These are phyloP conservation scores for Gymnoscopelus braueri DNA, from an alignment of 2,797 vertebrate genomes.

Conservation along the genomic window DNA sequence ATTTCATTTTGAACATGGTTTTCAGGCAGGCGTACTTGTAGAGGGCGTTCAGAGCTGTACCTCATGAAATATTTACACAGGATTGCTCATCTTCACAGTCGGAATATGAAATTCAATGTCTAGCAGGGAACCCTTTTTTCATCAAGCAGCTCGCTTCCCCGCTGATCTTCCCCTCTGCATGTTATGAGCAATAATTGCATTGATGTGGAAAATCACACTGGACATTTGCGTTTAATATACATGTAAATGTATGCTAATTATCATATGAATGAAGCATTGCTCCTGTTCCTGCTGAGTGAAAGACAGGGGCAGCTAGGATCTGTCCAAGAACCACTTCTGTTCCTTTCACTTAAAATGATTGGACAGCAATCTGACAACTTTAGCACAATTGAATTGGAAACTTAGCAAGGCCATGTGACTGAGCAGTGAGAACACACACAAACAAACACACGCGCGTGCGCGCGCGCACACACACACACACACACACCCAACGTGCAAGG, in stretches of 20 bases:
- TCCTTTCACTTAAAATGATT: not conserved
- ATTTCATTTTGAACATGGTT: too few species aligned
- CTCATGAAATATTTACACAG: conserved; percentile 70
- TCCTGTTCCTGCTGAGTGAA: not conserved
- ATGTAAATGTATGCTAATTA: not conserved
- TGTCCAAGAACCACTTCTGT: not conserved
- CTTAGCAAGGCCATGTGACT: not conserved
- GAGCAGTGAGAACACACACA: conserved; percentile 1
- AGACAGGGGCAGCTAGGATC: conserved; percentile 7
- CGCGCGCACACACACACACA: too few species aligned
- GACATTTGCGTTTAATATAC: conserved; percentile 15
- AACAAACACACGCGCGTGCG: too few species aligned
- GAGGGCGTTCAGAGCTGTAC: conserved; percentile 32
- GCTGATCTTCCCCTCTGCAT: not conserved
- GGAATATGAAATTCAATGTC: conserved; percentile 22
- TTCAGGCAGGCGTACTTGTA: conserved; percentile 9
- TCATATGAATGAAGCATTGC: not conserved
- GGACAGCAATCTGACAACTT: not conserved
- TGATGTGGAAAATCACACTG: conserved; percentile 18
- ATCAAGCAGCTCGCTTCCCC: not conserved
- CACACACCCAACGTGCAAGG: too few species aligned
- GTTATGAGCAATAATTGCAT: conserved; percentile 4
- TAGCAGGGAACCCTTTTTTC: conserved; percentile 8
- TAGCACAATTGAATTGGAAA: conserved; percentile 22
- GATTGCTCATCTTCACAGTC: conserved; percentile 42